Percentiles rank a stretch among this genome's conserved stretches.
These are phyloP conservation scores for Drosophila eugracilis DNA, from an alignment of 1,140 invertebrate species.

Conservation along the genomic window DNA sequence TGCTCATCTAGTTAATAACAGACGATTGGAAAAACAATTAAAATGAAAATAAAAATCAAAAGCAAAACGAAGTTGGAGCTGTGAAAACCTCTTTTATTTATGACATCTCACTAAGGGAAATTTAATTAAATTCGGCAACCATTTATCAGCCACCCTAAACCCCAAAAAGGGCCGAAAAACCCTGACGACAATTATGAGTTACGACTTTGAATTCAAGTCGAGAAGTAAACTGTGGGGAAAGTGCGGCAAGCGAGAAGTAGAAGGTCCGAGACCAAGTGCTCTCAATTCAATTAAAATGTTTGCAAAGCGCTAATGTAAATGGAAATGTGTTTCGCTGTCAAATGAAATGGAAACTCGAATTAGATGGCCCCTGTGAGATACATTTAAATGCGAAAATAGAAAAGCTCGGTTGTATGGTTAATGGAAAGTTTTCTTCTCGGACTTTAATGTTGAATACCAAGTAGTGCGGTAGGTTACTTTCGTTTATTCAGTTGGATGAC, in stretches of 20 bases:
- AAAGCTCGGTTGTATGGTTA: slow-evolving; percentile 6
- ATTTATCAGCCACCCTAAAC: slow-evolving; percentile 49
- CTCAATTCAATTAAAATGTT: slow-evolving; percentile 69
- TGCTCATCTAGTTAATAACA: background rate
- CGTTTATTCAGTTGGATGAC: slow-evolving; percentile 47
- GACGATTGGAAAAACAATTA: slow-evolving; percentile 7
- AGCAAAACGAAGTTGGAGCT: slow-evolving; percentile 11
- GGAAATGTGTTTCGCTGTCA: slow-evolving; percentile 33
- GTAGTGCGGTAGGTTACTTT: slow-evolving; percentile 30
- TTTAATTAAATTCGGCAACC: slow-evolving; percentile 69
- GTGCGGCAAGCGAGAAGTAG: slow-evolving; percentile 30
- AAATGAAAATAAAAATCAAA: slow-evolving; percentile 9
- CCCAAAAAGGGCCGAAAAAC: slow-evolving; percentile 1
- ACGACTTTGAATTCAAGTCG: slow-evolving; percentile 34
- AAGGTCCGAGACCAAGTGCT: slow-evolving; percentile 30
- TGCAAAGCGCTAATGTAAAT: slow-evolving; percentile 39
- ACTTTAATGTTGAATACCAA: slow-evolving; percentile 29
- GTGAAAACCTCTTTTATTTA: slow-evolving; percentile 30
- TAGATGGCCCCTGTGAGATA: slow-evolving; percentile 44
- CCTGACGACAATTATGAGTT: slow-evolving; percentile 66
- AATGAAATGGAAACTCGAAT: slow-evolving; percentile 61
- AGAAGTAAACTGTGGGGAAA: slow-evolving; percentile 38
- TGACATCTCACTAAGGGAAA: slow-evolving; percentile 40
- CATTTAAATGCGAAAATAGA: slow-evolving; percentile 44
- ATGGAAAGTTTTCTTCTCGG: slow-evolving; percentile 28